Evolutionary conservation across 37 sponge, comb jelly and placozoan genomes (phyloP), one percentile per base, ranked within the genome.

Genomic region (Axinella damicornis): DNA sequence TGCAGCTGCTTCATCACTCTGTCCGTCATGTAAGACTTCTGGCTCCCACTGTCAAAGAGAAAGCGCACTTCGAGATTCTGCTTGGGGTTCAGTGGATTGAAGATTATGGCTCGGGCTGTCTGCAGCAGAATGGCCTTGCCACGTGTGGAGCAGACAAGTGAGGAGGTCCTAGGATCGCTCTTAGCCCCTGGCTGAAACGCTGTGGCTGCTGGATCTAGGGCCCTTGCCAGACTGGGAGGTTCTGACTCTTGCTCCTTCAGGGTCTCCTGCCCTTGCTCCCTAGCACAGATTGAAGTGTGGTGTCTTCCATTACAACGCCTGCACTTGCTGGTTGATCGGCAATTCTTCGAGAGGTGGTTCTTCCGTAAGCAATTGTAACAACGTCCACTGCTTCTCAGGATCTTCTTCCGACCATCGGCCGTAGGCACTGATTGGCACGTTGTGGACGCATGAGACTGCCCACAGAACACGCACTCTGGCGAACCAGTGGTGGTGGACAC

Each of bases 201-300:
- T n/a, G n/a, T n/a, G n/a, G n/a, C n/a, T n/a, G n/a, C n/a, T n/a
- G 57, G 57, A 56, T 56, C 57, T 19, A 56, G 57, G 57, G 57
- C 17, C 57, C 17, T 56, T 17, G 17, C 57, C 57, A 56, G 57
- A 56, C 57, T 56, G 14, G 57, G 57, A 56, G 57, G 17, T 56
- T 14, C 17, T 17, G 14, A 14, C 17, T 56, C 57, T 56, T 17
- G 57, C 17, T 19, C 17, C 17, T 56, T 56, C 57, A 56, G 57
- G 17, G 57, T 56, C 17, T 14, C 17, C 17, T 56, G 57, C 57
- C n/a, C n/a, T n/a, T n/a, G n/a, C n/a, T n/a, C n/a, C n/a, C n/a
- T n/a, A n/a, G n/a, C n/a, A n/a, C 84, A 83, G 56, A 83, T 83
- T n/a, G 75, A 64, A 14, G 85, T 67, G 77, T 84, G 85, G 38